A percentile compares a stretch with the other conserved stretches of the same genome.
Evolutionary conservation across 2,888 invertebrate species (phyloP).

Genomic region (Epistrophe eligans): DNA sequence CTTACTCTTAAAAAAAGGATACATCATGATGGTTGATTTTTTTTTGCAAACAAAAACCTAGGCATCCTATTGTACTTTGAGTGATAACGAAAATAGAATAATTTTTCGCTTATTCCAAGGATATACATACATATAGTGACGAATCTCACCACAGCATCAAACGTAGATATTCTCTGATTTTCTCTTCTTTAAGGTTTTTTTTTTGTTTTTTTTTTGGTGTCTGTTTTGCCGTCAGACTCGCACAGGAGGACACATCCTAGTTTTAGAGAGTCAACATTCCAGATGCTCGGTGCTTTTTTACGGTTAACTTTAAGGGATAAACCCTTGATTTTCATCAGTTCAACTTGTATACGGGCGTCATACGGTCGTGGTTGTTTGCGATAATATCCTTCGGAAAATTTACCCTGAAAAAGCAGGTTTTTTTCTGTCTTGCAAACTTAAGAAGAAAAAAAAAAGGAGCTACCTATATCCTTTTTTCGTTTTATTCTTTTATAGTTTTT

Average conservation of each 20-base stretch:
- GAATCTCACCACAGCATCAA: slow-evolving; percentile 65
- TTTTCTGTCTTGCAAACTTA: slow-evolving; percentile 9
- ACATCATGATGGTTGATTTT: not conserved
- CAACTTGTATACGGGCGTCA: slow-evolving; percentile 84
- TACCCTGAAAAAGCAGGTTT: slow-evolving; percentile 19
- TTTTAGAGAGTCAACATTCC: slow-evolving; percentile 44
- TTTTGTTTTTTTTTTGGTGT: not conserved
- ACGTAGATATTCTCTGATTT: slow-evolving; percentile 34
- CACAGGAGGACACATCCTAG: slow-evolving; percentile 43
- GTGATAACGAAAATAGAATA: slow-evolving; percentile 48
- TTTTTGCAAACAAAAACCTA: slow-evolving; percentile 20
- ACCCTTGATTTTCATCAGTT: slow-evolving; percentile 82
- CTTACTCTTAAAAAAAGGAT: slow-evolving; percentile 8
- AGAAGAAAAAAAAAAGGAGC: slow-evolving; percentile 50
- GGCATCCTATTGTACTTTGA: slow-evolving; percentile 10
- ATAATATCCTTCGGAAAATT: slow-evolving; percentile 51
- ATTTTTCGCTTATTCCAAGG: slow-evolving; percentile 48
- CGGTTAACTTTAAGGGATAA: slow-evolving; percentile 81
- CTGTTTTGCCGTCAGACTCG: slow-evolving; percentile 26
- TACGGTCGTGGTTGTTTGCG: slow-evolving; percentile 81
- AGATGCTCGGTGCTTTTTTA: slow-evolving; percentile 55
- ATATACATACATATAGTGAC: not conserved
- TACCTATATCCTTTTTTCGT: slow-evolving; percentile 38
- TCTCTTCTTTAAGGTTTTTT: slow-evolving; percentile 18
- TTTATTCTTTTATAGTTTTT: slow-evolving; percentile 59